Evolutionary conservation across 92 coral and sea anemone genomes (phyloP), one percentile per base, ranked within the genome.

Genomic region (Bergia puertoricense): DNA sequence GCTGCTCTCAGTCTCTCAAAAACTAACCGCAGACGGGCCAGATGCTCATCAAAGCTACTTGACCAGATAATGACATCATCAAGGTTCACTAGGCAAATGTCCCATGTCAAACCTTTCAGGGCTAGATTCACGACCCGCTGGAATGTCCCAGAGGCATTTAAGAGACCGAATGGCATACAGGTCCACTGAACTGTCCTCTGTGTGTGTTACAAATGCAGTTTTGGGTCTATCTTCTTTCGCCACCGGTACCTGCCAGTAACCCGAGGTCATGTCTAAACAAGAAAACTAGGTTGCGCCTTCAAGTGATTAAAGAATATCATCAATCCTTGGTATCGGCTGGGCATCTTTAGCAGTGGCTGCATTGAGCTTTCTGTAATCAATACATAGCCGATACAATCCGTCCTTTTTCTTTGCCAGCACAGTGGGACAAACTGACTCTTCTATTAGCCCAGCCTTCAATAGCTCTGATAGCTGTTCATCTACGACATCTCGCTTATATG

Each of bases 11-110:
- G 86, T 37, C 95, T 72, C 30, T 88, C 80, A 46, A 92, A 92
- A 6, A 83, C 91, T 0, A 83, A 46, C 16, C 51, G 88, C 13
- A 92, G 88, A 4, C 90, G 80, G 41, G 44, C 78, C 42, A 90
- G 77, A 76, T 88, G 95, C 74, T 92, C 91, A 23, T 92, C 92
- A 54, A 91, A 89, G 38, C 90, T 86, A n/a, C 57, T 69, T 20
- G 87, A 45, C 79, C 77, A 79, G 59, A 93, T 30, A 30, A 30
- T 30, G 30, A 30, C 30, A 30, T 30, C 30, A 30, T 30, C 30
- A 30, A 30, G 30, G 30, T 30, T 30, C 30, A 30, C 30, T 30
- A 30, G 30, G 30, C 30, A 30, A 30, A 30, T 30, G 30, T 30
- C 30, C 30, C 30, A 30, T 30, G 30, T 30, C 30, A 30, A 30